Conservation (phyloP, 2,888 invertebrate genomes). For the Pedicia rivosa region DNA sequence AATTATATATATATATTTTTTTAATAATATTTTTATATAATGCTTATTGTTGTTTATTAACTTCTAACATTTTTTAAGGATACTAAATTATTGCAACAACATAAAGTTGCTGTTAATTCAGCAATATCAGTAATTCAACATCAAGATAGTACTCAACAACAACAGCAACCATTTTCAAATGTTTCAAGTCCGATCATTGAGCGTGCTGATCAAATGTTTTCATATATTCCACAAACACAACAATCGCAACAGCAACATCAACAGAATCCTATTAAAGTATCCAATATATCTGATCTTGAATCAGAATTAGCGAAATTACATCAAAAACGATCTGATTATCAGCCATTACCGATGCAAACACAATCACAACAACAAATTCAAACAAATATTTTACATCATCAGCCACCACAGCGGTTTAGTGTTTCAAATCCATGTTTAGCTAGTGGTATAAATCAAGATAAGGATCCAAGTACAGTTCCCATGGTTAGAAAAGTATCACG, state of each 20-base stretch:
- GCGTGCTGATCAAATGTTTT: constrained; percentile 4
- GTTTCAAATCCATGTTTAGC: no score
- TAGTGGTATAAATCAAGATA: no score
- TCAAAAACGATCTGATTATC: constrained; percentile 7
- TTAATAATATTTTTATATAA: no score
- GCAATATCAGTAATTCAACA: no score
- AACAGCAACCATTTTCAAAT: constrained; percentile 7
- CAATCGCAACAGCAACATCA: constrained; percentile 12
- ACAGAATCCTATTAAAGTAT: neutral
- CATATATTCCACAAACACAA: neutral
- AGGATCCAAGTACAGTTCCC: neutral
- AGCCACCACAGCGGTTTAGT: neutral
- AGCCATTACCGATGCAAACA: neutral
- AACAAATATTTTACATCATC: neutral
- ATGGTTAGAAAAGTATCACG: constrained; percentile 53
- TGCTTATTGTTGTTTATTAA: no score
- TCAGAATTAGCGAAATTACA: constrained; percentile 37
- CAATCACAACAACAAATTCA: constrained; percentile 1
- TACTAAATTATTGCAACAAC: no score
- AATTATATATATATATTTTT: no score
- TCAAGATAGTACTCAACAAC: constrained; percentile 2
- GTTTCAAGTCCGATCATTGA: neutral
- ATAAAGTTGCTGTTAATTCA: no score
- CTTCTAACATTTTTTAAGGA: no score
- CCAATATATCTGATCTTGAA: constrained; percentile 38